phyloP scores from a whole-genome alignment of 2,113 vertebrate genomes.

The Aspiorhynchus laticeps region DNA sequence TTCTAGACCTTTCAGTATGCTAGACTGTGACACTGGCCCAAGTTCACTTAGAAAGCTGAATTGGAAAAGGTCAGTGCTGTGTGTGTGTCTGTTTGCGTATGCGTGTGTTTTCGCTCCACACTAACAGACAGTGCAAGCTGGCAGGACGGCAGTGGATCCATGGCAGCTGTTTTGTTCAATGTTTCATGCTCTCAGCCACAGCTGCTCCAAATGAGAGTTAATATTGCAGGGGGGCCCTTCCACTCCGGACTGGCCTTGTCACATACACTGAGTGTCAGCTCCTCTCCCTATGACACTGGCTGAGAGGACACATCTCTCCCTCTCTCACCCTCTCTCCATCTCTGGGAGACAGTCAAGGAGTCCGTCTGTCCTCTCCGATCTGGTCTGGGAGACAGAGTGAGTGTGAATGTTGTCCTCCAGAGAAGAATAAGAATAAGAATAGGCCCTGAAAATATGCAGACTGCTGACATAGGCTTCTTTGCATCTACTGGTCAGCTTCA shows the following conservation, averaged over 20 bases:
- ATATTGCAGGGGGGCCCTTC: conserved; percentile 91
- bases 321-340: conserved; percentile 43
- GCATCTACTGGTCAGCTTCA: conserved; percentile 39
- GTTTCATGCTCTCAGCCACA: conserved; percentile 98
- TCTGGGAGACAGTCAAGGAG: conserved; percentile 49
- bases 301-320: conserved; percentile 67
- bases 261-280: conserved; percentile 89
- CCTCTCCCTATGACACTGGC: conserved; percentile 79
- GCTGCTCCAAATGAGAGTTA: conserved; percentile 98
- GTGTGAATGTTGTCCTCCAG: conserved; percentile 48
- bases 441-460: conserved; percentile 43
- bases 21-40: conserved; percentile 28
- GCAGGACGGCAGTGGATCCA: conserved; percentile 85
- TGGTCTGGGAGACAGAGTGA: conserved; percentile 44
- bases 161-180: conserved; percentile 99
- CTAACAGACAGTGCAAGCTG: conserved; percentile 83
- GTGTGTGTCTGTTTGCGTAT: conserved; percentile 61
- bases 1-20: conserved; percentile 12
- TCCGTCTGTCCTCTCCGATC: conserved; percentile 56
- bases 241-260: conserved; percentile 89
- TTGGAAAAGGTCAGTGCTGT: conserved; percentile 43
- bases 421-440: conserved; percentile 36
- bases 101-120: conserved; percentile 66
- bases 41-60: conserved; percentile 19
- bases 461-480: conserved; percentile 56